phyloP scores from a whole-genome alignment of 2,113 vertebrate species.

The Campylorhamphus procurvoides region DNA sequence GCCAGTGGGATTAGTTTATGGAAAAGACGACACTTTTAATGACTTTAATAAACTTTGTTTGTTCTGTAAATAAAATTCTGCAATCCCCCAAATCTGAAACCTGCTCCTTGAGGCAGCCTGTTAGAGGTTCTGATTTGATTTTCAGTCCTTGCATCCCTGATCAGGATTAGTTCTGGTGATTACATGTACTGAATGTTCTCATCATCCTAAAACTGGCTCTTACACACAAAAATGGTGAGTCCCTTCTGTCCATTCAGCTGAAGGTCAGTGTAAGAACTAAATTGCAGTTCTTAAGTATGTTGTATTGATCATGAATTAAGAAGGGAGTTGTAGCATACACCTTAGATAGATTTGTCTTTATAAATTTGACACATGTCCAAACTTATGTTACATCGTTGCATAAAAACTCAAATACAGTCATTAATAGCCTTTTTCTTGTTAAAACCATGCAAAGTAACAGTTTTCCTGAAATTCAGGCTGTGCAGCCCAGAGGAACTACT shows the following conservation, averaged over 20 bases:
- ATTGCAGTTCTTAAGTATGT: background rate
- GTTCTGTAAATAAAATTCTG: background rate
- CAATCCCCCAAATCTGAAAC: background rate
- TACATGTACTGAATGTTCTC: background rate
- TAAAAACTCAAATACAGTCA: background rate
- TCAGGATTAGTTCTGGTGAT: background rate
- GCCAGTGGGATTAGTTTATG: background rate
- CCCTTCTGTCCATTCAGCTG: background rate
- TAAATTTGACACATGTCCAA: background rate
- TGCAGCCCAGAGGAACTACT: constrained; percentile 87
- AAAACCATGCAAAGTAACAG: background rate
- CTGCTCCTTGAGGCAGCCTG: background rate
- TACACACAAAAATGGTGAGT: background rate
- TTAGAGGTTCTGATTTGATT: background rate
- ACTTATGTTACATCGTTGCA: background rate
- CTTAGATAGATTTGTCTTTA: background rate
- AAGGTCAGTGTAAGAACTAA: background rate
- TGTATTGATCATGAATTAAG: background rate
- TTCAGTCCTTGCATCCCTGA: background rate
- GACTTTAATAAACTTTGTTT: background rate
- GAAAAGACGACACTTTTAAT: background rate
- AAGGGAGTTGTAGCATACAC: background rate
- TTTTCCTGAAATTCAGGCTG: constrained; percentile 78
- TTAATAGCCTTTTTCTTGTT: background rate
- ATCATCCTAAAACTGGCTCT: background rate